Evolutionary conservation across 2,797 vertebrate genomes (phyloP), one percentile per base, ranked within the genome.

Genomic region (Apogon hyalosoma): DNA sequence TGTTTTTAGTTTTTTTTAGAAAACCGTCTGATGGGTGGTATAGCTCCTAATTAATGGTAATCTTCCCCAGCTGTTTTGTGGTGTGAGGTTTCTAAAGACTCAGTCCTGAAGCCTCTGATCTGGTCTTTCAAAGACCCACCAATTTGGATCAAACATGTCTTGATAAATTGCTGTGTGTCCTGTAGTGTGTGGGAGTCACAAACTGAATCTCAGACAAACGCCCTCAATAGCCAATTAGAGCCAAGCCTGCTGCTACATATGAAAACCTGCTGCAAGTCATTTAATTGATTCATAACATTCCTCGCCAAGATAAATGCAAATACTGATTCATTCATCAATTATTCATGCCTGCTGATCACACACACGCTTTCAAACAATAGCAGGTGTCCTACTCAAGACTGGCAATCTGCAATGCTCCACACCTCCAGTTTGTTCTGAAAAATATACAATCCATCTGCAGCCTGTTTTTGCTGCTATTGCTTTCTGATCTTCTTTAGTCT

Each of bases 261-360:
- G 12, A 62, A 50, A 50, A 65, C 15, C 11, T 28, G 73, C 63
- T 53, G 71, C 61, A 47, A 62, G 57, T 47, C 41, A 4, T 65
- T 77, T 79, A 82, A 86, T 80, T 82, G 86, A 88, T 81, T 84
- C 75, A 50, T 73, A 77, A 81, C 70, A 48, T 58, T 74, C 39
- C 56, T 60, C 18, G 58, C 76, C 75, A 76, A 71, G 76, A 86
- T 77, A 72, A 85, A 89, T 74, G 80, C 83, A 88, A 88, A 87
- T 82, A 81, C 72, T 55, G 67, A 77, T 70, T 77, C 71, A 67
- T 62, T 82, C 71, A 81, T 89, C 69, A 73, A 81, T 88, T 87
- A 86, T 87, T 80, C 78, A 86, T 24, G 78, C 67, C 15, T 5
- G 61, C 70, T 81, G 63, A 78, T 76, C 78, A 16, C 69, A 58